Conservation (phyloP, 2,797 vertebrate species). For the Macropus fuliginosus region DNA sequence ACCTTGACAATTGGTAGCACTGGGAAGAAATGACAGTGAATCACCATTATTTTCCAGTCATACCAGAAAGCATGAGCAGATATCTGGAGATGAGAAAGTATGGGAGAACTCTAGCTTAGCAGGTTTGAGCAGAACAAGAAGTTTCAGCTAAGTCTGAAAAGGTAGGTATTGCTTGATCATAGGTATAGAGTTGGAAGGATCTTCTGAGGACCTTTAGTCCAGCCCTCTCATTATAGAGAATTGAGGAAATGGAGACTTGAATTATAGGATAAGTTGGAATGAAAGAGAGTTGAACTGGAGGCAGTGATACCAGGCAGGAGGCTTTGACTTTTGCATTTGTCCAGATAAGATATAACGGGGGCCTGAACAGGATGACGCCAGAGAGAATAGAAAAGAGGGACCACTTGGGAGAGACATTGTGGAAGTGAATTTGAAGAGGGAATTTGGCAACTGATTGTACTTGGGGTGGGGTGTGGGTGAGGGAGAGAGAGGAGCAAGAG, state of each 20-base stretch:
- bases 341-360: background rate
- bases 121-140: background rate
- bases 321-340: background rate
- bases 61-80: background rate
- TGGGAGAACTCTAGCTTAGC: background rate
- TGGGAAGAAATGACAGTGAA: background rate
- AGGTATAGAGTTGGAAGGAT: background rate
- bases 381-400: background rate
- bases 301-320: background rate
- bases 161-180: background rate
- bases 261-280: background rate
- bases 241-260: background rate
- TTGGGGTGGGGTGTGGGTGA: background rate
- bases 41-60: background rate
- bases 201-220: background rate
- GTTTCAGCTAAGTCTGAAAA: background rate
- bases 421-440: background rate
- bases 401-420: background rate
- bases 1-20: background rate
- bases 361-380: background rate
- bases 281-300: background rate
- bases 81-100: background rate
- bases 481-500: background rate
- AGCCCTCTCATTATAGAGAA: background rate
- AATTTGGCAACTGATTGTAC: background rate